Evolutionary conservation across 2,113 vertebrate genomes (phyloP).

Genomic region (Xiphophorus couchianus): DNA sequence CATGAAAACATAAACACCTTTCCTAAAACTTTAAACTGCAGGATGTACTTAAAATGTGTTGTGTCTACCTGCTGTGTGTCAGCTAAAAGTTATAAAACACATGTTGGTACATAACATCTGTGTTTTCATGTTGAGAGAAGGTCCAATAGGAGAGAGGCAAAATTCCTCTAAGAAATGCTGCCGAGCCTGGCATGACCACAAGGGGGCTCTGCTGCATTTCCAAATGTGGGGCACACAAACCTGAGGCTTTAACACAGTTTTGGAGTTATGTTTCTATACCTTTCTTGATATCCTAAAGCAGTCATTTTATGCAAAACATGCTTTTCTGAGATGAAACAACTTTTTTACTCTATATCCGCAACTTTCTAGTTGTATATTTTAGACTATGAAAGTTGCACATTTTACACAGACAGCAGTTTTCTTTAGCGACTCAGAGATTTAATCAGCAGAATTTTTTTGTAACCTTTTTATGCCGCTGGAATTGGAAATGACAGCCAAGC

Average conservation of each 20-base stretch:
- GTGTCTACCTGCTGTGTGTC: neutral
- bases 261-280: neutral
- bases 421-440: neutral
- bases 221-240: neutral
- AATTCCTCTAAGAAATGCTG: conserved; percentile 25
- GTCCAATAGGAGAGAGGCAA: conserved; percentile 1
- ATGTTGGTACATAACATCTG: neutral
- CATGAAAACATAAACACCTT: conserved; percentile 8
- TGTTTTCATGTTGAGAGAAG: conserved; percentile 1
- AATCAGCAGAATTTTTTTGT: neutral
- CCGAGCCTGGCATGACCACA: conserved; percentile 58
- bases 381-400: conserved; percentile 4
- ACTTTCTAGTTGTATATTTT: neutral
- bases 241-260: conserved; percentile 5
- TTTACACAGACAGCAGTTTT: conserved; percentile 1
- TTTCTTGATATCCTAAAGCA: conserved; percentile 7
- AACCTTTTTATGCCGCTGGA: neutral
- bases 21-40: neutral
- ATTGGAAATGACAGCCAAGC: neutral
- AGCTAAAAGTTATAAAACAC: conserved; percentile 4
- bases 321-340: neutral
- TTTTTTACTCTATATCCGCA: neutral
- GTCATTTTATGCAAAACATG: neutral
- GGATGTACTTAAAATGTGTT: neutral
- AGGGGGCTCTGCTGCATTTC: conserved; percentile 64